phyloP scores from a whole-genome alignment of 2,113 vertebrate genomes.

The Clarias batrachus region DNA sequence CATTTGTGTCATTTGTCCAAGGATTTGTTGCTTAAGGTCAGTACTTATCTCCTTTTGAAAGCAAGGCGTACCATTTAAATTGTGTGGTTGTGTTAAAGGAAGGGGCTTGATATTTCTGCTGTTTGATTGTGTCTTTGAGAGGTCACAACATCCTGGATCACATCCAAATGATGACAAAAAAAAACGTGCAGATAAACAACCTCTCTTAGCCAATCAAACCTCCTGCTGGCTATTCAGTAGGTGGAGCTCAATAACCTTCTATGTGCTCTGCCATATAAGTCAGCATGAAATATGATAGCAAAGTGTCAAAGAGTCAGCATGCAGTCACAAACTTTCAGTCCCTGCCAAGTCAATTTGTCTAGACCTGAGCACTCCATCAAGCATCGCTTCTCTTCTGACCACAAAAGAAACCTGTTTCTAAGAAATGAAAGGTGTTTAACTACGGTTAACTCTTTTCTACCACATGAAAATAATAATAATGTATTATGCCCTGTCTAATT shows the following conservation, averaged over 20 bases:
- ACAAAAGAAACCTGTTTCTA: not conserved
- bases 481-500: not conserved
- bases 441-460: not conserved
- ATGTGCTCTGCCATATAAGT: constrained; percentile 51
- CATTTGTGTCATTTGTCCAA: not conserved
- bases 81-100: constrained; percentile 23
- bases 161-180: constrained; percentile 40
- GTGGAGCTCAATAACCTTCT: constrained; percentile 21
- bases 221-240: constrained; percentile 35
- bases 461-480: not conserved
- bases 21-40: not conserved
- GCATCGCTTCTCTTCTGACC: not conserved
- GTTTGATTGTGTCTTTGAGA: constrained; percentile 29
- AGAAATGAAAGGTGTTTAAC: not conserved
- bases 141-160: constrained; percentile 43
- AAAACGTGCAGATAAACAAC: constrained; percentile 53
- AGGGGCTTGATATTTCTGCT: constrained; percentile 43
- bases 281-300: constrained; percentile 56
- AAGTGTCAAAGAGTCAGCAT: constrained; percentile 44
- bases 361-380: constrained; percentile 38
- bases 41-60: not conserved
- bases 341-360: constrained; percentile 50
- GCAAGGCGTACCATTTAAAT: constrained; percentile 42
- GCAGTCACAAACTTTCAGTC: constrained; percentile 54
- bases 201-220: constrained; percentile 39